A percentile compares a stretch with the other conserved stretches of the same genome.
Evolutionary conservation across 1,140 invertebrate genomes (phyloP).

Genomic region (Meteorus sp.): DNA sequence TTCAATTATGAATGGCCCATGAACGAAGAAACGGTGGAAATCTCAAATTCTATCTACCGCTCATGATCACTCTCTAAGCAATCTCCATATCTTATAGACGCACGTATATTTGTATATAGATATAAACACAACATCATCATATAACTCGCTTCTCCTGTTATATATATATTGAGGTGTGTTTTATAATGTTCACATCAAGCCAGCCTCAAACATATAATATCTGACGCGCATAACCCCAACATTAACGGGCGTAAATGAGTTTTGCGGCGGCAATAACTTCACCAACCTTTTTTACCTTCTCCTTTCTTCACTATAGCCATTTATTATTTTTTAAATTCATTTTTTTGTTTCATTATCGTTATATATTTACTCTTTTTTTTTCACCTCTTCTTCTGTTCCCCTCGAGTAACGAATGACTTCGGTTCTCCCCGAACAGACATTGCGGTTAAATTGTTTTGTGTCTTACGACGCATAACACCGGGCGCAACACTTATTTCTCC

Average conservation of each 20-base stretch:
- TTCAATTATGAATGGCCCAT: no score
- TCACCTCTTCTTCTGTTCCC: neutral
- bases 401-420: slow-evolving; percentile 9
- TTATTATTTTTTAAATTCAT: slow-evolving; percentile 14
- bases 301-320: neutral
- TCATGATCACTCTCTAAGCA: no score
- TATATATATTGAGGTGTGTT: neutral
- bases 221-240: slow-evolving; percentile 20
- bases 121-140: no score
- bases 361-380: slow-evolving; percentile 1
- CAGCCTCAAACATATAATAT: slow-evolving; percentile 12
- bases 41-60: no score
- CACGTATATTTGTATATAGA: no score
- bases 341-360: slow-evolving; percentile 11
- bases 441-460: slow-evolving; percentile 31
- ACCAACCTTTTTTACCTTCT: slow-evolving; percentile 3
- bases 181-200: slow-evolving; percentile 16
- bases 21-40: neutral
- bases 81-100: no score
- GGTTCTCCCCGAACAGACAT: slow-evolving; percentile 18
- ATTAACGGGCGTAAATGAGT: slow-evolving; percentile 30
- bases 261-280: slow-evolving; percentile 25
- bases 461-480: slow-evolving; percentile 24
- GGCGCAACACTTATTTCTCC: slow-evolving; percentile 18
- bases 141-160: neutral